phyloP scores from a whole-genome alignment of 2,113 vertebrate species.

The Trinectes maculatus region DNA sequence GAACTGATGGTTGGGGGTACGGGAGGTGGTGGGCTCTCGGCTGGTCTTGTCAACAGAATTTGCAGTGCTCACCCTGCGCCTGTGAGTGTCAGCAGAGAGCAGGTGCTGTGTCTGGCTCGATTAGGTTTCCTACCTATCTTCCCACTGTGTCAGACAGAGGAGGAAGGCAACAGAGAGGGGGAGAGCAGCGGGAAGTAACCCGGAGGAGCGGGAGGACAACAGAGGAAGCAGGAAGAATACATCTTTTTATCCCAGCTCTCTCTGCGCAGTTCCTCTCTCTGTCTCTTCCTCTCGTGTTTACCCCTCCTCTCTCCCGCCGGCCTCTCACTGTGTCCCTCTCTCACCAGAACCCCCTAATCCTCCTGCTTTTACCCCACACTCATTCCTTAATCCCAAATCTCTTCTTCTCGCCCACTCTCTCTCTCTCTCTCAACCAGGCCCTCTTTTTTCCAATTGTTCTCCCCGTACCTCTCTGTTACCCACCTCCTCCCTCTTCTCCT shows the following conservation, averaged over 20 bases:
- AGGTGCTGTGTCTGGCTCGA: conserved; percentile 64
- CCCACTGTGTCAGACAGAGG: conserved; percentile 73
- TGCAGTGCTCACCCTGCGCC: conserved; percentile 69
- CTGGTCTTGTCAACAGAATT: conserved; percentile 41
- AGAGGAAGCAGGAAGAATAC: conserved; percentile 77
- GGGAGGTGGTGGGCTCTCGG: too few relatives aligned
- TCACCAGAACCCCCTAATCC: conserved; percentile 69
- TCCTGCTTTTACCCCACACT: conserved; percentile 70
- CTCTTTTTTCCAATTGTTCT: conserved; percentile 65
- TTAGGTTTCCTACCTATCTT: conserved; percentile 76
- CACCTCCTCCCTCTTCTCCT: conserved; percentile 57
- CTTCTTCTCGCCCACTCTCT: too few relatives aligned
- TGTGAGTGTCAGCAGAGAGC: conserved; percentile 82
- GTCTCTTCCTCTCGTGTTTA: conserved; percentile 49
- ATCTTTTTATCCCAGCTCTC: conserved; percentile 70
- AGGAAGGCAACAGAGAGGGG: conserved; percentile 61
- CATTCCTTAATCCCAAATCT: conserved; percentile 81
- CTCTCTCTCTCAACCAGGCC: conserved; percentile 53
- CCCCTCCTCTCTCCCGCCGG: conserved; percentile 48
- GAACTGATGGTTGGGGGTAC: conserved; percentile 62
- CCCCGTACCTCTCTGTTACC: conserved; percentile 54
- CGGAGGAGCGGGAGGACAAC: conserved; percentile 73
- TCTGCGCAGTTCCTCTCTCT: conserved; percentile 56
- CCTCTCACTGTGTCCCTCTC: conserved; percentile 75
- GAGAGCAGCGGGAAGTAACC: conserved; percentile 72